phyloP scores from a whole-genome alignment of 2,113 vertebrate species.

The Amblyornis subalaris region DNA sequence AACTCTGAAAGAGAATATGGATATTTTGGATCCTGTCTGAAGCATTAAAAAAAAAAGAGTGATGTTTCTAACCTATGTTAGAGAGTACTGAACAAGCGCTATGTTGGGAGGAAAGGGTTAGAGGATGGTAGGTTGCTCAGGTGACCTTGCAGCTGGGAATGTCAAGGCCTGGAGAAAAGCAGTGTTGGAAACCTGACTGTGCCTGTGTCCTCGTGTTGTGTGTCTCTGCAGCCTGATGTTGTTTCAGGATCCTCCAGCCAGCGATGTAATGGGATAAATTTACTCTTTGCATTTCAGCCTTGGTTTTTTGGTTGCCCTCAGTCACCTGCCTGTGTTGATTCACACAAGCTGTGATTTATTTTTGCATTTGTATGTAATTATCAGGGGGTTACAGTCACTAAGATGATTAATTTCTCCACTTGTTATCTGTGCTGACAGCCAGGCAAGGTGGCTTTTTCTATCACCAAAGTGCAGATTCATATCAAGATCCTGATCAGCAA shows the following conservation, averaged over 20 bases:
- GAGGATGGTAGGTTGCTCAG: background rate
- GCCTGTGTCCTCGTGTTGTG: background rate
- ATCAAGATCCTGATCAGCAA: background rate
- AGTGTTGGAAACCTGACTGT: background rate
- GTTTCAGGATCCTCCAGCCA: background rate
- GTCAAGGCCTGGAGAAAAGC: background rate
- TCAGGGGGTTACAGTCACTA: background rate
- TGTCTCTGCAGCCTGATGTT: accelerated
- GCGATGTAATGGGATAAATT: background rate
- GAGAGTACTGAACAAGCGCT: background rate
- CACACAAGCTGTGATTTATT: background rate
- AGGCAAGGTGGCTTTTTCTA: background rate
- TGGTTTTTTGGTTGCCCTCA: background rate
- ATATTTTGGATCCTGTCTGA: background rate
- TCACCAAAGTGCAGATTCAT: background rate
- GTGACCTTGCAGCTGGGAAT: background rate
- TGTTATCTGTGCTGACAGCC: background rate
- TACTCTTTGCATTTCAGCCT: background rate
- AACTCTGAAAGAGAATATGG: background rate
- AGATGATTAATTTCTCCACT: background rate
- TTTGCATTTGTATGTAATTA: background rate
- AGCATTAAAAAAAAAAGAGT: background rate
- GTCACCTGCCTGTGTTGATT: background rate
- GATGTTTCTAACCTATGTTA: background rate
- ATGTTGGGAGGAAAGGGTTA: background rate